Base-by-base conservation (phyloP, 2,113 vertebrate genomes). In the Catharus bicknelli region DNA sequence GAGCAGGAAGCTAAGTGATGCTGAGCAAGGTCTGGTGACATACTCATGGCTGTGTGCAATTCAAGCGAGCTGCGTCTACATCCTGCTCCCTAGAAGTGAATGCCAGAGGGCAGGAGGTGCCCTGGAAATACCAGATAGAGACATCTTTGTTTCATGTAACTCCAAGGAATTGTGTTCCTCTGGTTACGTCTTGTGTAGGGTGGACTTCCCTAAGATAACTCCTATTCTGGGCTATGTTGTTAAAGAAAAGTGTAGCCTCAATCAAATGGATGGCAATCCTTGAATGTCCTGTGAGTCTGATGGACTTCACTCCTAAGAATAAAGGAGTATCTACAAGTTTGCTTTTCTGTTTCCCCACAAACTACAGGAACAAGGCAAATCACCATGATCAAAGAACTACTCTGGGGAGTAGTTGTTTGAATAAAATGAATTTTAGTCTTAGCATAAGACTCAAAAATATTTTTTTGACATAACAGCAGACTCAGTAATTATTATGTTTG, bases 11-110 rank as follows among this genome's bases (percentile, higher is more conserved):
- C 40, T 17, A 55, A 26, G 45, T 57, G 21, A 27, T 5, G 29
- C 29, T 1, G 0, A 3, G 42, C n/a, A 42, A 23, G 19, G 9
- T n/a, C 16, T 15, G 11, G n/a, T 36, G 21, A 32, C 34, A 13
- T 26, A 5, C 8, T 47, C 1, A 1, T 62, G 29, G 14, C 29
- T 61, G 5, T 1, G 0, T 11, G 29, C 12, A 2, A 27, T 32
- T 70, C 21, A 29, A 7, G 5, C 10, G 61, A 45, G 29, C 25
- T 63, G 14, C 0, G 0, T 27, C 15, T 57, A 26, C 5, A 4
- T 38, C 38, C 12, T 43, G 21, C 32, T 62, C n/a, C 45, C 19
- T 53, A 9, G 6, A 26, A 22, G 21, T n/a, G 19, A 11, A 20
- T 0, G 0, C 19, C 10, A 19, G 8, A n/a, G n/a, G 12, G 16